These are phyloP conservation scores for Balaeniceps rex DNA, from an alignment of 2,113 vertebrate species.

Conservation along the genomic window DNA sequence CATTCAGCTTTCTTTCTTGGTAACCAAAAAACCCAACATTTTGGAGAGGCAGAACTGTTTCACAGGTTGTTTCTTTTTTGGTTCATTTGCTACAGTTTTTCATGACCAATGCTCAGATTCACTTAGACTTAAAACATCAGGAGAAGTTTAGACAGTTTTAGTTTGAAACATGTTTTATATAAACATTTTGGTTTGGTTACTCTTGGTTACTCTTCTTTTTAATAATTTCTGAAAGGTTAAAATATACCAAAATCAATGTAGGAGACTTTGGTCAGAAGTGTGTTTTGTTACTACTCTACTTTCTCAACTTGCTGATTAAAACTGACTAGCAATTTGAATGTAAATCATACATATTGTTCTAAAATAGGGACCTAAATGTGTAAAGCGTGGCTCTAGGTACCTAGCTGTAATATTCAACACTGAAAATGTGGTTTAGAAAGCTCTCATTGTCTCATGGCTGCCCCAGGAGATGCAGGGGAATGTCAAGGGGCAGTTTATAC, in stretches of 20 bases:
- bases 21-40: background rate
- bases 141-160: background rate
- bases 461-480: background rate
- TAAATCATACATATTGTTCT: background rate
- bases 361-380: background rate
- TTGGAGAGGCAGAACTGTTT: background rate
- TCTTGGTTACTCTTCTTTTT: background rate
- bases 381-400: background rate
- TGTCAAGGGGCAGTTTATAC: background rate
- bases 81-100: background rate
- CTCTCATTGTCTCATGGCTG: background rate
- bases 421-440: background rate
- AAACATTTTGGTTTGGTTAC: too few relatives aligned
- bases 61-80: background rate
- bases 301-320: background rate
- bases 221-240: background rate
- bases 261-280: background rate
- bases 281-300: background rate
- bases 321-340: background rate
- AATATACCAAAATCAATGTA: background rate
- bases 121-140: background rate
- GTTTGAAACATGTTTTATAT: background rate
- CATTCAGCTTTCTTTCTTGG: background rate
- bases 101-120: background rate
- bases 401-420: background rate